phyloP scores from a whole-genome alignment of 1,140 invertebrate genomes.

The Zaprionus capensis region DNA sequence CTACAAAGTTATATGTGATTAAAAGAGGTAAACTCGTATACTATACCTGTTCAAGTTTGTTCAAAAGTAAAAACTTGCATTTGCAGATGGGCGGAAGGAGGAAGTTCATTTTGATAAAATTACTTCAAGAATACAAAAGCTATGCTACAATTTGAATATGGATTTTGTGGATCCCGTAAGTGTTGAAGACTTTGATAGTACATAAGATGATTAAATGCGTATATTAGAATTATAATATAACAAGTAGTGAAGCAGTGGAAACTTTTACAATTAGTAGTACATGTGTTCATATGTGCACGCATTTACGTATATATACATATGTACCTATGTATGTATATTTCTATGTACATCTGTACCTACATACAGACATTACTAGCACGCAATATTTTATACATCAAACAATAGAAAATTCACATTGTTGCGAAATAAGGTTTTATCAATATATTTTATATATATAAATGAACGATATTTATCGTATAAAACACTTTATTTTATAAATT shows the following conservation, averaged over 20 bases:
- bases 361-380: background rate
- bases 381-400: too few species aligned
- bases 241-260: background rate
- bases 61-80: background rate
- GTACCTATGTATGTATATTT: too few species aligned
- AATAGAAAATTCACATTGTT: too few species aligned
- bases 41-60: background rate
- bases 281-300: too few species aligned
- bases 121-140: slow-evolving; percentile 96
- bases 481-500: background rate
- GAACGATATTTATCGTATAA: too few species aligned
- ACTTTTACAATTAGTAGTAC: background rate
- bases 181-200: slow-evolving; percentile 44
- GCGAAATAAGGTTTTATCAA: too few species aligned
- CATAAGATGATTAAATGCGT: background rate
- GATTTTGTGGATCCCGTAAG: slow-evolving; percentile 98
- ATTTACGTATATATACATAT: too few species aligned
- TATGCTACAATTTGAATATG: slow-evolving; percentile 98
- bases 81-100: slow-evolving; percentile 94
- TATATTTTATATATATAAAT: too few species aligned
- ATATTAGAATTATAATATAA: background rate
- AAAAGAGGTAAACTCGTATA: slow-evolving; percentile 67
- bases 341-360: too few species aligned
- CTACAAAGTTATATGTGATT: slow-evolving; percentile 85
- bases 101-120: slow-evolving; percentile 99